Percentiles rank a stretch among this genome's conserved stretches.
These are phyloP conservation scores for Rhadina sibilatrix DNA, from an alignment of 2,113 vertebrate species.

Conservation along the genomic window DNA sequence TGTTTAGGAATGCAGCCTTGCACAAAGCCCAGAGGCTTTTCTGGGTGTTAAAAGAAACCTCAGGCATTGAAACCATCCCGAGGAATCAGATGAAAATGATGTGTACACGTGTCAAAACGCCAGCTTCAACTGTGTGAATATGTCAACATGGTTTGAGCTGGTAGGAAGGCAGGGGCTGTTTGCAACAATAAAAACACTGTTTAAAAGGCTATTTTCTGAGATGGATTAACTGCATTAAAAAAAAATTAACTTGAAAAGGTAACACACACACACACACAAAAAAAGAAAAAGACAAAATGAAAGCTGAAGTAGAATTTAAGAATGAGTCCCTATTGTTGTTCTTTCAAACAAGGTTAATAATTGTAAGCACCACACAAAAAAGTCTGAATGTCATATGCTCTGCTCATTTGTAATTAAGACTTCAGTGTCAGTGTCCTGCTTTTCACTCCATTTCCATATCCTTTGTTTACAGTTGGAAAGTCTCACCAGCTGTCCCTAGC, in stretches of 20 bases:
- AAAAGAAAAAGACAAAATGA: background rate
- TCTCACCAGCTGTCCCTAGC: background rate
- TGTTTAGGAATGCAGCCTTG: slow-evolving; percentile 51
- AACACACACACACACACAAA: background rate
- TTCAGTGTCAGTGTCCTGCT: background rate
- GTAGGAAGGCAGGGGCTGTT: background rate
- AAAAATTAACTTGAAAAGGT: background rate
- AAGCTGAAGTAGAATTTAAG: background rate
- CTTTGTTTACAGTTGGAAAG: background rate
- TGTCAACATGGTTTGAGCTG: background rate
- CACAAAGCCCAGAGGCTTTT: slow-evolving; percentile 50
- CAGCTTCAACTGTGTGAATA: background rate
- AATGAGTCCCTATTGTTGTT: background rate
- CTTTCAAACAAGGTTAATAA: background rate
- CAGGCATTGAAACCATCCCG: slow-evolving; percentile 18
- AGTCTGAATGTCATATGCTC: background rate
- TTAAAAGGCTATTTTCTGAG: background rate
- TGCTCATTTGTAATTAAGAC: background rate
- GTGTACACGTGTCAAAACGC: background rate
- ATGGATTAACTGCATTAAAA: background rate
- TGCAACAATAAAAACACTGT: background rate
- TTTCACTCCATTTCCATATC: background rate
- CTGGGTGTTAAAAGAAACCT: slow-evolving; percentile 53
- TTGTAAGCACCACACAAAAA: background rate
- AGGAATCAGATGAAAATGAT: slow-evolving; percentile 38